Percentiles rank a stretch among this genome's conserved stretches.
These are phyloP conservation scores for Percopsis transmontana DNA, from an alignment of 2,113 vertebrate genomes.

Conservation along the genomic window DNA sequence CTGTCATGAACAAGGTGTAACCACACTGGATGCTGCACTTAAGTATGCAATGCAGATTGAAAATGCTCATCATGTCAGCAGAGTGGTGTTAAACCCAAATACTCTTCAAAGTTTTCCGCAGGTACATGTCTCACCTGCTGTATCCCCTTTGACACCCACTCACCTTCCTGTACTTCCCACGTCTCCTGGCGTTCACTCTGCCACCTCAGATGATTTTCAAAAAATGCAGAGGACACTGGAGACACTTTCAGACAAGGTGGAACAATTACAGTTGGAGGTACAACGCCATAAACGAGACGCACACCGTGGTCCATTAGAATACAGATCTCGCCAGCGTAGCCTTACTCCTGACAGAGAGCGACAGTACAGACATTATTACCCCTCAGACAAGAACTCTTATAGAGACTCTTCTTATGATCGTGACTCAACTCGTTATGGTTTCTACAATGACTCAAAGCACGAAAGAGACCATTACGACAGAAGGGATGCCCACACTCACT, in stretches of 20 bases:
- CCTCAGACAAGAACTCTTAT: constrained; percentile 5
- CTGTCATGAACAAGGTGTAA: constrained; percentile 10
- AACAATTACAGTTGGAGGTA: constrained; percentile 5
- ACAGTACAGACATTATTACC: neutral
- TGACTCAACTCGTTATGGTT: neutral
- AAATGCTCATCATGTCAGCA: neutral
- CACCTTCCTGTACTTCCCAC: neutral
- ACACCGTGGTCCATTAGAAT: neutral
- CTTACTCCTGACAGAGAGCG: neutral
- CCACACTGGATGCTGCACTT: neutral
- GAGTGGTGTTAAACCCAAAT: neutral
- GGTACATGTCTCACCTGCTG: neutral
- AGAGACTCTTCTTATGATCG: constrained; percentile 3
- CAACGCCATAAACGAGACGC: neutral
- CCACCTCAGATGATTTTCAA: neutral
- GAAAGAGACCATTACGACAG: constrained; percentile 1
- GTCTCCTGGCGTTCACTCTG: neutral
- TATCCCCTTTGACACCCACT: neutral
- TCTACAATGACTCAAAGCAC: neutral
- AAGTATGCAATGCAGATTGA: constrained; percentile 6
- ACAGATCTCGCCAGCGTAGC: neutral
- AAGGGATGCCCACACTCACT: neutral
- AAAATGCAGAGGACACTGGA: constrained; percentile 3
- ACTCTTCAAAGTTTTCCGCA: neutral
- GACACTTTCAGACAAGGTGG: neutral